phyloP scores from a whole-genome alignment of 2,113 vertebrate species.

The Gnathonemus echidnorhynchus region DNA sequence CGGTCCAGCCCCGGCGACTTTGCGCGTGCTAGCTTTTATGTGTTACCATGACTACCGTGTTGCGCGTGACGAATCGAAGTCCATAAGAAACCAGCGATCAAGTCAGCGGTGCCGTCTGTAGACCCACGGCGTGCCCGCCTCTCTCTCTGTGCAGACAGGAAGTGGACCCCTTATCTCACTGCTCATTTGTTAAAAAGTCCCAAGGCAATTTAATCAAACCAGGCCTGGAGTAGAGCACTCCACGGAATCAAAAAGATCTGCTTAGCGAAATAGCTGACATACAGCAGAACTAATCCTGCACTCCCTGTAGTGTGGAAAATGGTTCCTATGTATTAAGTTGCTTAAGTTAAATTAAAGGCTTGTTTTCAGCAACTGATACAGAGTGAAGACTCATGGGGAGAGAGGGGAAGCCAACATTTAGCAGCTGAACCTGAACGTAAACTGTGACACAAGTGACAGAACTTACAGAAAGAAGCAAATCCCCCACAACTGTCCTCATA shows the following conservation, averaged over 20 bases:
- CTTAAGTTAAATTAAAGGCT: neutral
- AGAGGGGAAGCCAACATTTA: neutral
- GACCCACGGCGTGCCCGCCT: neutral
- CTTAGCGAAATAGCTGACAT: neutral
- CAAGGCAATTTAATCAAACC: neutral
- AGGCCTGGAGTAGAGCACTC: neutral
- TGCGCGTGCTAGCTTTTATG: neutral
- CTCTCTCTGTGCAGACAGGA: neutral
- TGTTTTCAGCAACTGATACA: neutral
- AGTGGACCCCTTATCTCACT: neutral
- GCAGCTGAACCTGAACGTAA: neutral
- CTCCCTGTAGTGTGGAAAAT: neutral
- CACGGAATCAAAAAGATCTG: neutral
- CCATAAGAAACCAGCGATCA: neutral
- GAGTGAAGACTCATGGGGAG: neutral
- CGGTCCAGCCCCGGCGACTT: neutral
- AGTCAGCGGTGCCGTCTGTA: neutral
- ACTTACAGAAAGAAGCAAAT: neutral
- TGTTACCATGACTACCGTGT: neutral
- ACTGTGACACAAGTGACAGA: neutral
- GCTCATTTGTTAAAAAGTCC: neutral
- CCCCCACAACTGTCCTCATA: neutral
- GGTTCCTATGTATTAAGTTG: neutral
- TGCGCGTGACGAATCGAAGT: neutral
- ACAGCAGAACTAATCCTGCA: neutral